Conservation (phyloP, 1,140 invertebrate species). For the Bombus difficillimus region DNA sequence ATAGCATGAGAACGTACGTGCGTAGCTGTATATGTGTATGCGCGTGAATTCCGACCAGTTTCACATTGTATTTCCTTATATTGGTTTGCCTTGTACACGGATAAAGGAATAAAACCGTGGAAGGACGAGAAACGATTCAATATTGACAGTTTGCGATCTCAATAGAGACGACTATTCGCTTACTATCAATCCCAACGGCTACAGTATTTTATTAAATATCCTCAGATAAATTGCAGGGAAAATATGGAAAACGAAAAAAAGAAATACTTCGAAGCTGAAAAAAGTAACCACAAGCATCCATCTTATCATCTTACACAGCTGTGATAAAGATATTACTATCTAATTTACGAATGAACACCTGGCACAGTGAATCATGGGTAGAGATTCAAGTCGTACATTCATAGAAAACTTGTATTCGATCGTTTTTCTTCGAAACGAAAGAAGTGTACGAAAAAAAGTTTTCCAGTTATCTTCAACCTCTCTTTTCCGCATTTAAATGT, state of each 20-base stretch:
- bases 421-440: neutral
- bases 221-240: neutral
- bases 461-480: neutral
- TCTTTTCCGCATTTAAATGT: neutral
- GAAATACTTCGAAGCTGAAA: constrained; percentile 2
- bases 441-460: neutral
- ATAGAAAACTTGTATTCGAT: constrained; percentile 9
- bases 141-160: no score
- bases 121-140: neutral
- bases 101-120: neutral
- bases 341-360: constrained; percentile 48
- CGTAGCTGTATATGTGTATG: neutral
- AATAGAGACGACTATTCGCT: no score
- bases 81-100: neutral
- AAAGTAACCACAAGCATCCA: neutral
- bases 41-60: neutral
- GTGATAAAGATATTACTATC: constrained; percentile 5
- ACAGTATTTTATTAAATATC: no score
- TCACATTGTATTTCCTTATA: neutral
- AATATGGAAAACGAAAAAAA: neutral
- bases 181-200: no score
- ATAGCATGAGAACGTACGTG: neutral
- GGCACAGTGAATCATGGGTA: constrained; percentile 14
- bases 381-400: constrained; percentile 19
- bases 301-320: neutral